These are phyloP conservation scores for Noctua comes DNA, from an alignment of 2,888 invertebrate species.

Conservation along the genomic window DNA sequence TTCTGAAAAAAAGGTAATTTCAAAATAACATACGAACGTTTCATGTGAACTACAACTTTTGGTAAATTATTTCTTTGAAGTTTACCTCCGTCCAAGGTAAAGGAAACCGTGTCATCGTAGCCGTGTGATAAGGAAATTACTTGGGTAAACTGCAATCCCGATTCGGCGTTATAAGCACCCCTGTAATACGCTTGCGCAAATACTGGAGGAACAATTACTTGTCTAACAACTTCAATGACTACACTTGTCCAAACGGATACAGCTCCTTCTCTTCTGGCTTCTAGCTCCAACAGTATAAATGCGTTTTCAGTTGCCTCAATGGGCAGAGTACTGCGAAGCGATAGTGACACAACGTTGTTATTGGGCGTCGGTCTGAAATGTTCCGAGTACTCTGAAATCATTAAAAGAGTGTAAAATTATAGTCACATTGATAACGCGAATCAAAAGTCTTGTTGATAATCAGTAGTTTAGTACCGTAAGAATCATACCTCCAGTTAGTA, in stretches of 20 bases:
- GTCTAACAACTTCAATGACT: constrained; percentile 72
- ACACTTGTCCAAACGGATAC: constrained; percentile 73
- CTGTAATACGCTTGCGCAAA: constrained; percentile 75
- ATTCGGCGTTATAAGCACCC: constrained; percentile 69
- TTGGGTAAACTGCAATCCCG: constrained; percentile 69
- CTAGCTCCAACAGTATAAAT: constrained; percentile 77
- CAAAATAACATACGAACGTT: neutral
- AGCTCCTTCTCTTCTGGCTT: constrained; percentile 76
- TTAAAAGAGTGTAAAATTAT: neutral
- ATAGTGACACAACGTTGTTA: constrained; percentile 69
- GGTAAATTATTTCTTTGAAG: neutral
- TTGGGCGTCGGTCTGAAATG: constrained; percentile 68
- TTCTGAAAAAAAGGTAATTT: constrained; percentile 62
- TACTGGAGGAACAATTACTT: constrained; percentile 66
- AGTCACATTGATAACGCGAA: no score
- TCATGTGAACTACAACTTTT: constrained; percentile 10
- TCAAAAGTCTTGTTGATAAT: neutral
- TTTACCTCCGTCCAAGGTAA: constrained; percentile 75
- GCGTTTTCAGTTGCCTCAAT: constrained; percentile 66
- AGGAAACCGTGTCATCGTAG: constrained; percentile 73
- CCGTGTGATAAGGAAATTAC: constrained; percentile 71
- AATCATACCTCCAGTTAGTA: constrained; percentile 75
- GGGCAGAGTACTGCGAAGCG: constrained; percentile 61
- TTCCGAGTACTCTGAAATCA: constrained; percentile 72
- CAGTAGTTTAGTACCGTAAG: neutral